Evolutionary conservation across 2,888 invertebrate genomes (phyloP).

Genomic region (Nephrocerus scutellatus): DNA sequence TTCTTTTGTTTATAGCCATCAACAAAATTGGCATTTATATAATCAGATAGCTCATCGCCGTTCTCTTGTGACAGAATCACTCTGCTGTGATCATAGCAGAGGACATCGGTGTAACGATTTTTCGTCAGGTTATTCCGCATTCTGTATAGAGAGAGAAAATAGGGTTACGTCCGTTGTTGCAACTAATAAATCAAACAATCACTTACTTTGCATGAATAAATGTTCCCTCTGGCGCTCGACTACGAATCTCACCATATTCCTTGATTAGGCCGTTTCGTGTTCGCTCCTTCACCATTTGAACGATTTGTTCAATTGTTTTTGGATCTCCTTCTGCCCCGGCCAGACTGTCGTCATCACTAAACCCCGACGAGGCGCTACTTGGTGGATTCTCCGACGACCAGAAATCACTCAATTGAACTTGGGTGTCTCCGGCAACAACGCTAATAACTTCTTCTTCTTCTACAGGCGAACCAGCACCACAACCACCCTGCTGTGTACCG

Average conservation of each 20-base stretch:
- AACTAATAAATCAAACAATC: too few relatives aligned
- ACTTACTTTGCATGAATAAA: conserved; percentile 78
- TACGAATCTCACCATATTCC: conserved; percentile 84
- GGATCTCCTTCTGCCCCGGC: conserved; percentile 64
- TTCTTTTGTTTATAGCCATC: conserved; percentile 97
- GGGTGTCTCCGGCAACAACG: conserved; percentile 36
- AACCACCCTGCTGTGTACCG: conserved; percentile 6
- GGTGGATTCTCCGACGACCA: conserved; percentile 57
- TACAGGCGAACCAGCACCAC: too few relatives aligned
- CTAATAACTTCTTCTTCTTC: too few relatives aligned
- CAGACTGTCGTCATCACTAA: conserved; percentile 85
- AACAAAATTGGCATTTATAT: conserved; percentile 96
- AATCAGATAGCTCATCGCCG: conserved; percentile 73
- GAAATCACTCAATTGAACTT: conserved; percentile 35
- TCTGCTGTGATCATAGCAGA: conserved; percentile 92
- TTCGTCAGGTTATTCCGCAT: conserved; percentile 67
- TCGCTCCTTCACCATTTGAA: conserved; percentile 59
- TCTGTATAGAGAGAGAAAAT: conserved; percentile 38
- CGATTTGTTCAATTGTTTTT: conserved; percentile 59
- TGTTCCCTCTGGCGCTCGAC: conserved; percentile 76
- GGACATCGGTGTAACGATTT: conserved; percentile 90
- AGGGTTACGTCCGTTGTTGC: too few relatives aligned
- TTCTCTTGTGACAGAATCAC: conserved; percentile 75
- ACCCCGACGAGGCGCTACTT: conserved; percentile 71
- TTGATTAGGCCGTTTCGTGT: conserved; percentile 74